phyloP scores from a whole-genome alignment of 2,797 vertebrate genomes.

The Rhinichthys osculus region DNA sequence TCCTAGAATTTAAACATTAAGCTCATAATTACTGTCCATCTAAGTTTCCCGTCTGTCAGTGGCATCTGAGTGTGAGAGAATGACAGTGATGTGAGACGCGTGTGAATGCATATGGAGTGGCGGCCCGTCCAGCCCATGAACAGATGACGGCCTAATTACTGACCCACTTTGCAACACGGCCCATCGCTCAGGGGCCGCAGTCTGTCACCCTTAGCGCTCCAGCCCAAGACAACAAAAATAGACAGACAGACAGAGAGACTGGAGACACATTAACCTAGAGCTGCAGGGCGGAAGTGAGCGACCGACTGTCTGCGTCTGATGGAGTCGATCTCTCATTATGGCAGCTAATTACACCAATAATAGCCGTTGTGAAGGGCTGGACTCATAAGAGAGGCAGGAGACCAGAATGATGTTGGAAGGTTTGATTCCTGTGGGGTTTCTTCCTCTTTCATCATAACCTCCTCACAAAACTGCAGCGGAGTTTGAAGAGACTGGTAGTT shows the following conservation, averaged over 20 bases:
- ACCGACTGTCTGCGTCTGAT: constrained; percentile 8
- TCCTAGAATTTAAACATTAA: constrained; percentile 32
- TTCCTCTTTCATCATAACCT: constrained; percentile 45
- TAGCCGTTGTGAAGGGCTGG: constrained; percentile 16
- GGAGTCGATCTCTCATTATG: constrained; percentile 36
- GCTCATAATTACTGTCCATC: constrained; percentile 50
- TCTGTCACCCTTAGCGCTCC: constrained; percentile 7
- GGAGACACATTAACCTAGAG: constrained; percentile 46
- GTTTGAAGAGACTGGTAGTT: neutral
- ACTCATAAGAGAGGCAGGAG: neutral
- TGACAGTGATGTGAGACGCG: constrained; percentile 20
- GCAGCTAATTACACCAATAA: constrained; percentile 42
- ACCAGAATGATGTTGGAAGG: neutral
- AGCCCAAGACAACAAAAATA: constrained; percentile 25
- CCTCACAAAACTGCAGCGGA: constrained; percentile 16
- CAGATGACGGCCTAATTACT: constrained; percentile 79
- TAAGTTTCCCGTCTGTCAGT: constrained; percentile 5
- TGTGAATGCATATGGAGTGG: constrained; percentile 18
- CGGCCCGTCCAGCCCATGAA: constrained; percentile 58
- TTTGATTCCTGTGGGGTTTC: constrained; percentile 38
- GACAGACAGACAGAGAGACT: constrained; percentile 70
- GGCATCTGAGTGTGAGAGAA: constrained; percentile 20
- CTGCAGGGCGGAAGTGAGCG: neutral
- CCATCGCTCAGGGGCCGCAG: constrained; percentile 2
- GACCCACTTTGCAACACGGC: constrained; percentile 70